Conservation (phyloP, 2,113 vertebrate genomes). For the Sylvietta virens region DNA sequence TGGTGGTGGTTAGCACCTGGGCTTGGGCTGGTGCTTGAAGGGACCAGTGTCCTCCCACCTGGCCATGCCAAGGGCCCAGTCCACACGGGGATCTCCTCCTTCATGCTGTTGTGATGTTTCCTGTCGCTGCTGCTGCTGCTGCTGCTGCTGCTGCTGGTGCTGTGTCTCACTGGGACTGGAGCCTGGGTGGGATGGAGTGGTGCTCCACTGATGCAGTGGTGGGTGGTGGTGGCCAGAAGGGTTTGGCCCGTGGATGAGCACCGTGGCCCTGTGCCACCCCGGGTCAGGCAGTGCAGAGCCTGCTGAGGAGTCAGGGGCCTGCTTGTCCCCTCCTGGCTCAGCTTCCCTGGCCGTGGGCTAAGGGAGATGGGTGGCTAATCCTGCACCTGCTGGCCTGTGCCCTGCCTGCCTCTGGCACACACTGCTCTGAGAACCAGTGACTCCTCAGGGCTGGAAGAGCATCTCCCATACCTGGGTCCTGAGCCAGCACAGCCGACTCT, state of each 20-base stretch:
- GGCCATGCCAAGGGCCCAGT: neutral
- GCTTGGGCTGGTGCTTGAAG: neutral
- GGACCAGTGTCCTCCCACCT: neutral
- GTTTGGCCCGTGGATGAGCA: neutral
- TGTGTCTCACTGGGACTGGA: neutral
- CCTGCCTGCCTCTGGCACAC: neutral
- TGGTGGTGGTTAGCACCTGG: rapidly evolving
- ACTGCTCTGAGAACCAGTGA: rapidly evolving
- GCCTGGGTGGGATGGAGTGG: neutral
- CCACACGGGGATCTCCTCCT: neutral
- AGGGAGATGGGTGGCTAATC: neutral
- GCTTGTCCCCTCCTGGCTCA: neutral
- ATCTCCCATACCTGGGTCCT: neutral
- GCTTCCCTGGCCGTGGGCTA: neutral
- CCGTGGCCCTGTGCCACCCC: rapidly evolving
- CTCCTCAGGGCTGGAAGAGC: neutral
- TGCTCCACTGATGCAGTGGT: neutral
- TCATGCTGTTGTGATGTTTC: conserved; percentile 1
- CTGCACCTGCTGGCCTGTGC: neutral
- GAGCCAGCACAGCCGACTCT: neutral
- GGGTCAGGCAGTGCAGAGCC: neutral
- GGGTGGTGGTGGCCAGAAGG: neutral
- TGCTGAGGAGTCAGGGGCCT: neutral
- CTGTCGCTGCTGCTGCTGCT: neutral
- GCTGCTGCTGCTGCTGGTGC: conserved; percentile 25